phyloP scores from a whole-genome alignment of 2,888 invertebrate genomes.

The Yponomeuta sedellus region DNA sequence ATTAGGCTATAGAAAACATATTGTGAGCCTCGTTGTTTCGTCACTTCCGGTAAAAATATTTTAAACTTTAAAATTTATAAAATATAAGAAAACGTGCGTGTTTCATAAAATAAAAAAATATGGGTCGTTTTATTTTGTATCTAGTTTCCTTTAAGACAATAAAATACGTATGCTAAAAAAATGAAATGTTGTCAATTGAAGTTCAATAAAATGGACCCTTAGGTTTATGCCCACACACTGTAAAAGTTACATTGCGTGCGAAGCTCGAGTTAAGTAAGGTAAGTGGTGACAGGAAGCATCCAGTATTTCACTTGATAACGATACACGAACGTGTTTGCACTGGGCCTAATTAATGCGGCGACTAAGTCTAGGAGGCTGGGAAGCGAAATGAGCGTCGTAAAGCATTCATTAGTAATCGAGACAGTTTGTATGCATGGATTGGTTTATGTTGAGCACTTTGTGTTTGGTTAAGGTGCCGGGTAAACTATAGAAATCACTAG shows the following conservation, averaged over 20 bases:
- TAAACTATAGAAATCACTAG: too few relatives aligned
- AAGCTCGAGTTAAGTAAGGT: background rate
- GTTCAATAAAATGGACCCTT: too few relatives aligned
- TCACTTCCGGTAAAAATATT: too few relatives aligned
- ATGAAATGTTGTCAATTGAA: too few relatives aligned
- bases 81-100: too few relatives aligned
- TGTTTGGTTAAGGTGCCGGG: background rate
- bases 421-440: background rate
- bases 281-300: constrained; percentile 7
- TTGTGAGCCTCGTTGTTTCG: too few relatives aligned
- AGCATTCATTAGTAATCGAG: background rate
- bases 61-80: too few relatives aligned
- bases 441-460: background rate
- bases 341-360: background rate
- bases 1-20: too few relatives aligned
- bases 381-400: constrained; percentile 1
- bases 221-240: background rate
- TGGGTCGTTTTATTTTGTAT: too few relatives aligned
- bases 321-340: constrained; percentile 7
- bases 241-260: constrained; percentile 3
- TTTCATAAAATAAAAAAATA: too few relatives aligned
- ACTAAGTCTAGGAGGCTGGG: background rate
- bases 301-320: background rate
- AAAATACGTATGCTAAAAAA: too few relatives aligned
- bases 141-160: too few relatives aligned